Evolutionary conservation across 2,113 vertebrate species (phyloP), one percentile per base, ranked within the genome.

Genomic region (Etia nguti): DNA sequence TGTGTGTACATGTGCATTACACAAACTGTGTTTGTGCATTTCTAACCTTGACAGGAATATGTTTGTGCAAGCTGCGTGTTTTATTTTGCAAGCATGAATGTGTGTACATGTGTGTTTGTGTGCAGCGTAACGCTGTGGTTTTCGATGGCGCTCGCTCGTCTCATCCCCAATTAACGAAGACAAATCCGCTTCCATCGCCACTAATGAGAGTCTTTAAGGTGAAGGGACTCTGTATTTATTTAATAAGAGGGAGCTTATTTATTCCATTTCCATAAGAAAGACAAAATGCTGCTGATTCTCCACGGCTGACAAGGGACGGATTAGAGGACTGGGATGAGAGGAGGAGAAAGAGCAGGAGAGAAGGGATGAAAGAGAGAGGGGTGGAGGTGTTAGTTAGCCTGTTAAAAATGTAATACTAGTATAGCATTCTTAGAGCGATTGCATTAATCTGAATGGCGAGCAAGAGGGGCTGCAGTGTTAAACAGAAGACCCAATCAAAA

Each of bases 121-220:
- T 81, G 29, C 29, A 77, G 73, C 46, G 18, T 52, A 77, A 3
- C 26, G 18, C 73, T 52, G 73, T 52, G 46, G 54, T 79, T 88
- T 88, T 83, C 82, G 46, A 57, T 86, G 56, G n/a, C 75, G 56
- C 90, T 92, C 82, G 79, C 83, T 91, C 86, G 80, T 90, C 90
- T 96, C 91, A 93, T 95, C 93, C 89, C 90, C 87, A 94, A 95
- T 95, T 95, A 95, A 92, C 84, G 54, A 90, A 92, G 86, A 88
- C 92, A 95, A 96, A 95, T 96, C 93, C 90, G 57, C 88, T 79
- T 87, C 86, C 77, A 68, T 90, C 82, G 62, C 18, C n/a, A 48
- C 92, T 94, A 96, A 95, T 95, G 91, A 93, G 91, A 89, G 84
- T 91, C 83, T 95, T 95, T 94, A 94, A 94, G 89, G 89, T 95